phyloP scores from a whole-genome alignment of 2,113 vertebrate genomes.

The Lagopus muta region DNA sequence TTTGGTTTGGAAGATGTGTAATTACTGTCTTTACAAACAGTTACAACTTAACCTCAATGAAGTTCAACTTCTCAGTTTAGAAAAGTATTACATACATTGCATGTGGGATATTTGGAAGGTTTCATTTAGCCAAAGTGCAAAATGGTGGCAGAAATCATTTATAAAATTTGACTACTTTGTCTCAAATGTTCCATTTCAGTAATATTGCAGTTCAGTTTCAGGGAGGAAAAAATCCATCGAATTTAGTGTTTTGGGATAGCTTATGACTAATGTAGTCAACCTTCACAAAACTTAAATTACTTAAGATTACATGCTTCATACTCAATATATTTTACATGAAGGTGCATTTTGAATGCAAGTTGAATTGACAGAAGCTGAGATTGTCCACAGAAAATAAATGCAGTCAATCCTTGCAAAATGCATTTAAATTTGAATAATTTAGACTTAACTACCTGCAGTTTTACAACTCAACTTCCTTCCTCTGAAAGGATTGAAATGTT shows the following conservation, averaged over 20 bases:
- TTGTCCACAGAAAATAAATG: neutral
- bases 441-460: neutral
- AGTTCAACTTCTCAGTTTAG: neutral
- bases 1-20: neutral
- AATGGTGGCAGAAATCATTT: neutral
- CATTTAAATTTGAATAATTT: neutral
- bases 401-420: neutral
- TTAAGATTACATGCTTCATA: rapidly evolving
- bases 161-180: neutral
- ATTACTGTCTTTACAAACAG: neutral
- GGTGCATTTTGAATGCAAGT: neutral
- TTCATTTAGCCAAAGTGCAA: neutral
- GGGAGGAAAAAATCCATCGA: neutral
- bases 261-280: neutral
- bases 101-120: neutral
- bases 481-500: neutral
- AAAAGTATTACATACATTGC: neutral
- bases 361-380: neutral
- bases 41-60: neutral
- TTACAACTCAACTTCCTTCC: neutral
- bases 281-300: neutral
- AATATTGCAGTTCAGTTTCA: neutral
- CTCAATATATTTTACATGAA: neutral
- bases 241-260: neutral
- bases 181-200: neutral